Base-by-base conservation (phyloP, 2,797 vertebrate genomes). In the Anolis apletophallus region DNA sequence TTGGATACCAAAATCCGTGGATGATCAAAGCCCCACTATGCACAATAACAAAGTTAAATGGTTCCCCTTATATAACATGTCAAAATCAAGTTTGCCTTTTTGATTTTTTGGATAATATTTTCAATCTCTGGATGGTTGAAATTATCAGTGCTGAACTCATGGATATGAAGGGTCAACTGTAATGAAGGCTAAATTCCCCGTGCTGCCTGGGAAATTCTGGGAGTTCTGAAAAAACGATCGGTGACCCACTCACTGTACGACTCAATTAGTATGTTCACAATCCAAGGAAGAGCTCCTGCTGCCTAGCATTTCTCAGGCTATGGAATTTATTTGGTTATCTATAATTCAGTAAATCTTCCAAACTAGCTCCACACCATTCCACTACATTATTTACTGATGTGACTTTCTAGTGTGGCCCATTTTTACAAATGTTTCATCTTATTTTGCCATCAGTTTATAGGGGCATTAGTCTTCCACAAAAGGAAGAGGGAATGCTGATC, bases 321-420 rank as follows among this genome's bases (percentile, higher is more conserved):
- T 55, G 46, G 69, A 64, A 88, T 84, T 40, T 87, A 83, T 88
- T 74, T 88, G 54, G 29, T 76, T 80, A 87, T 83, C 14, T 83
- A 88, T 88, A 84, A 88, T 79, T 88, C 76, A 84, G 75, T 32
- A 32, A 14, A 67, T 80, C 50, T 74, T 84, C 59, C n/a, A 78
- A 78, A 64, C 55, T 78, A 78, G 75, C 67, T 64, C 81, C 32
- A 67, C 40, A 67, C 57, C 34, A 88, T 74, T 79, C 57, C 32
- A 87, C 73, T 87, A 40, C 29, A 88, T 88, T 88, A 88, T 88
- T 88, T 88, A 84, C 59, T 72, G 79, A 26, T 29, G 21, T 23
- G 69, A 55, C 46, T 88, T 88, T 67, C 86, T 64, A 80, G 17
- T n/a, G 81, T 46, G 19, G 76, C 68, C 75, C 69, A 23, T 23